Percentiles rank a stretch among this genome's conserved stretches.
phyloP scores from a whole-genome alignment of 2,797 vertebrate genomes.

The Myotis planiceps region DNA sequence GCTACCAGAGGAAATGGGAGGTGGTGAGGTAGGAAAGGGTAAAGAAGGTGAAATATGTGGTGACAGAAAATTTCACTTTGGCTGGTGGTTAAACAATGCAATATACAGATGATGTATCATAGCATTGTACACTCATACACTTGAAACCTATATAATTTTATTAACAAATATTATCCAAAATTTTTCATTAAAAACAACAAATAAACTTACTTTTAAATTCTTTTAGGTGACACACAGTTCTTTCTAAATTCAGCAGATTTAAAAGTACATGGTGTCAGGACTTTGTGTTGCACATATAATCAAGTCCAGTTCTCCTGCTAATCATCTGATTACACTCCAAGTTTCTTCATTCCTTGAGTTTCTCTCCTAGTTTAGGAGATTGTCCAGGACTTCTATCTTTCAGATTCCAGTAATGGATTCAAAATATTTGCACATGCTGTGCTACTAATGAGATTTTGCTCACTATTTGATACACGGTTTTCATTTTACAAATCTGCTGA shows the following conservation, averaged over 20 bases:
- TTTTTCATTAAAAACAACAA: background rate
- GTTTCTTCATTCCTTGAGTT: background rate
- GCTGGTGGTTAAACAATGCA: background rate
- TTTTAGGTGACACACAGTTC: background rate
- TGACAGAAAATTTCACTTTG: background rate
- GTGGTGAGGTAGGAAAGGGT: background rate
- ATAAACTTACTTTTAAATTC: background rate
- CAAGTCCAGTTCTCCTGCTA: background rate
- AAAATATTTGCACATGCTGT: background rate
- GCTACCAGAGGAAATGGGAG: background rate
- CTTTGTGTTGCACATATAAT: background rate
- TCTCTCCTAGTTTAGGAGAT: background rate
- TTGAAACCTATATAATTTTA: background rate
- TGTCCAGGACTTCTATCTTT: background rate
- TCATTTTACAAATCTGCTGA: background rate
- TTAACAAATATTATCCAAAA: background rate
- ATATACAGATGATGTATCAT: background rate
- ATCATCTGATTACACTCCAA: background rate
- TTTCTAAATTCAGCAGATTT: background rate
- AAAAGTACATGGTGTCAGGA: background rate
- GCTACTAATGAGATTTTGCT: background rate
- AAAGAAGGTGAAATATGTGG: background rate
- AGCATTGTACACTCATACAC: background rate
- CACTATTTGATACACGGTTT: background rate
- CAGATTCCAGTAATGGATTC: background rate